Evolutionary conservation across 2,113 vertebrate species (phyloP).

Genomic region (Vulpes lagopus): DNA sequence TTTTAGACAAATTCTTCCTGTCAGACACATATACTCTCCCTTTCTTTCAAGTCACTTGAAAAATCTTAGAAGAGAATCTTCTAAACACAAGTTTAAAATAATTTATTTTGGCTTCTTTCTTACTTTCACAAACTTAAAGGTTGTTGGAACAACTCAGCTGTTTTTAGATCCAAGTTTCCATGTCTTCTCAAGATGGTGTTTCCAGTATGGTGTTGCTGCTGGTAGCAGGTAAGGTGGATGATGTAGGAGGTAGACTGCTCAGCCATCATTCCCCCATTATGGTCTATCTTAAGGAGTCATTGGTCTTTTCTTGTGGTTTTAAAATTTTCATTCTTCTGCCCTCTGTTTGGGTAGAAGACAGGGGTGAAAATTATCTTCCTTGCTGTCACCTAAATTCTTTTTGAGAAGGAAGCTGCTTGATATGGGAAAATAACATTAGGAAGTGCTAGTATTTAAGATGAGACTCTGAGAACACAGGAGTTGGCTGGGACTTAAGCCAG

Average conservation of each 20-base stretch:
- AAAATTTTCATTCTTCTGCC: neutral
- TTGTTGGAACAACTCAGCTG: neutral
- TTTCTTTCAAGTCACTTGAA: neutral
- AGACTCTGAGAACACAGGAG: neutral
- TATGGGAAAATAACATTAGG: neutral
- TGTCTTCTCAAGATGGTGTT: neutral
- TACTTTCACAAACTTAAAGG: neutral
- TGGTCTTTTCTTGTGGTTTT: neutral
- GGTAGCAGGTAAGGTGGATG: neutral
- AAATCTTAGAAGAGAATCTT: neutral
- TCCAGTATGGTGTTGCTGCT: neutral
- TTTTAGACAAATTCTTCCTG: neutral
- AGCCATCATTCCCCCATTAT: neutral
- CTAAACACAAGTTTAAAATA: neutral
- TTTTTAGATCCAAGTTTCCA: neutral
- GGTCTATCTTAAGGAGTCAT: neutral
- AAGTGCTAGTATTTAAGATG: neutral
- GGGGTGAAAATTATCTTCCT: neutral
- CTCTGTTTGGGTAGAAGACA: neutral
- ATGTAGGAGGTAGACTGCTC: neutral
- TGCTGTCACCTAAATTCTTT: neutral
- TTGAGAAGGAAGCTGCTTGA: neutral
- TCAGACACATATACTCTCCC: neutral
- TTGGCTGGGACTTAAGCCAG: neutral
- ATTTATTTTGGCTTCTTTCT: neutral